phyloP scores from a whole-genome alignment of 2,113 vertebrate species.

The Benitochromis conjunctus region DNA sequence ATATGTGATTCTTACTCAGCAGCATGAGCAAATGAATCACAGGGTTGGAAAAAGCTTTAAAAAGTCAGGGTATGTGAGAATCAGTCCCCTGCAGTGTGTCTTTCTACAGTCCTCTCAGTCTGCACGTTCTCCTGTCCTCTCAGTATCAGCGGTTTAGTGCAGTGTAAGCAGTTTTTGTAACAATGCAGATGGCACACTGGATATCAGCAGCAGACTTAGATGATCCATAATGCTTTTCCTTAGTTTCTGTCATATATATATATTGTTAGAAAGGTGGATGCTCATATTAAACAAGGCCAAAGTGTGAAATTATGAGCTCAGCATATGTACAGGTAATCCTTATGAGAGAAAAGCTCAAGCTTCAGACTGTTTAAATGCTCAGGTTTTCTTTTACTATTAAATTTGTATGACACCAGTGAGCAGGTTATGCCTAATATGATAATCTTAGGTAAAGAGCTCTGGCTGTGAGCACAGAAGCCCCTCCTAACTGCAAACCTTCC shows the following conservation, averaged over 20 bases:
- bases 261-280: neutral
- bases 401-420: neutral
- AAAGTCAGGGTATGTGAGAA: neutral
- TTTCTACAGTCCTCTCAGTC: neutral
- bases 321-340: neutral
- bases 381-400: neutral
- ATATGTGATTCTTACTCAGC: neutral
- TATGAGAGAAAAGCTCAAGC: neutral
- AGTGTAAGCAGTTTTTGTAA: neutral
- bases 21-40: neutral
- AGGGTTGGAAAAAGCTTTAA: neutral
- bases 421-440: neutral
- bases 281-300: neutral
- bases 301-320: neutral
- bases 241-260: neutral
- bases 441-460: neutral
- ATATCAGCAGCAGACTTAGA: neutral
- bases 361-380: neutral
- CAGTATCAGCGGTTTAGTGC: neutral
- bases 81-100: neutral
- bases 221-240: neutral
- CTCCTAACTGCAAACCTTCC: neutral
- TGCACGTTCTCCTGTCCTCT: neutral
- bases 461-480: neutral
- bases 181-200: neutral